Base-by-base conservation (phyloP, 2,113 vertebrate genomes). In the Triplophysa rosa region DNA sequence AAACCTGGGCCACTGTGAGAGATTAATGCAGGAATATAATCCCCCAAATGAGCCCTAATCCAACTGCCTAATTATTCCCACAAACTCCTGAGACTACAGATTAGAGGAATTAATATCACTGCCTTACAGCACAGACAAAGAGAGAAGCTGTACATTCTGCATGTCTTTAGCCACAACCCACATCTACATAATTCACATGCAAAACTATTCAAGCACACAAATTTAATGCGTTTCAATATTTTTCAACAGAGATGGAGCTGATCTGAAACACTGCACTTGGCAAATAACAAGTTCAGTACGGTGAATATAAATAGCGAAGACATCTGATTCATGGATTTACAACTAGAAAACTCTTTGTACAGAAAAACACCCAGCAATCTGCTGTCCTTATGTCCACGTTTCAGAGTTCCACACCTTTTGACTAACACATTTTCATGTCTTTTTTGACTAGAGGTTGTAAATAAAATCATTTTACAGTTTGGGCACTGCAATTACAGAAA, bases 41-140 rank as follows among this genome's bases (percentile, higher is more conserved):
- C 52, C 79, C 66, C 74, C 9, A 70, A 84, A 84, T 84, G 59
- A 84, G 54, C 64, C 52, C 24, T 71, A 84, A 82, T 82, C 77
- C 72, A 76, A 56, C 24, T 59, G 8, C 67, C 58, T 79, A 84
- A 84, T 84, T 82, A 84, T 79, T 79, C 83, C 70, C 66, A 64
- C 64, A 62, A 75, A 49, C 59, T 65, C 79, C 66, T 45, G 58
- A 79, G 70, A 81, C 69, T 40, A 59, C 23, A 70, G 83, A 82
- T 84, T 74, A 84, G 71, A 23, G 70, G 33, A 79, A 79, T 81
- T 79, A 79, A 79, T 81, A 79, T 62, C 70, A 75, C 37, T 75
- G 58, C 67, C 68, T 72, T 63, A 75, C 42, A 78, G 73, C 59
- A 58, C 14, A 63, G 77, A 45, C 7, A 49, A 21, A 47, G 45